Percentiles rank a stretch among this genome's conserved stretches.
Conservation (phyloP, 2,113 vertebrate species). For the Lophius piscatorius region DNA sequence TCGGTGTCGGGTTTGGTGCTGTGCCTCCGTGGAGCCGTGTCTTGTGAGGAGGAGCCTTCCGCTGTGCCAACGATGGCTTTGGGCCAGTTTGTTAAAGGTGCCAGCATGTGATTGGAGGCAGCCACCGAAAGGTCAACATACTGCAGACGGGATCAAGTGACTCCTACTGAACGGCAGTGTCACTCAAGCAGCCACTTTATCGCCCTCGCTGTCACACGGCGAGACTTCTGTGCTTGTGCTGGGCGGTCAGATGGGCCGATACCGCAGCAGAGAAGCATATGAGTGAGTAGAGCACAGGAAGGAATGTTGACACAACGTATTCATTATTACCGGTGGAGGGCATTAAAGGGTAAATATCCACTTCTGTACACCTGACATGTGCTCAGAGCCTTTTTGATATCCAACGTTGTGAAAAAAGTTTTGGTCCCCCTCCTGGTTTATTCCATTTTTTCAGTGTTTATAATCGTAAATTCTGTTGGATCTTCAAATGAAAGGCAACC, state of each 20-base stretch:
- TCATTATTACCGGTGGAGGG: neutral
- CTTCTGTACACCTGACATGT: too few species aligned
- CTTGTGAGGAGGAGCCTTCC: conserved; percentile 29
- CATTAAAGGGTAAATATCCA: neutral
- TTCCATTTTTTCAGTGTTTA: too few species aligned
- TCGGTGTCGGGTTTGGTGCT: conserved; percentile 36
- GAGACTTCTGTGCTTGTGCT: conserved; percentile 6
- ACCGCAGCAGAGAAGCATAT: neutral
- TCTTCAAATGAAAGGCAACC: too few species aligned
- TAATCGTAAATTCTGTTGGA: too few species aligned
- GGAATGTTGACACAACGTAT: neutral
- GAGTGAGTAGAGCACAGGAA: neutral
- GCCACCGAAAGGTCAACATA: conserved; percentile 76
- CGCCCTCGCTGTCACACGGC: conserved; percentile 8
- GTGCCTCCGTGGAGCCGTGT: conserved; percentile 19
- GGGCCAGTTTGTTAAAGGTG: conserved; percentile 54
- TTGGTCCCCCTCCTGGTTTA: too few species aligned
- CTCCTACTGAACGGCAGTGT: conserved; percentile 51
- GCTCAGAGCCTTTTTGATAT: too few species aligned
- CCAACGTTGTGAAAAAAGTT: too few species aligned
- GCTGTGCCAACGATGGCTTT: conserved; percentile 50
- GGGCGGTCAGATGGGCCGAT: neutral
- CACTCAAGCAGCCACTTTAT: conserved; percentile 47
- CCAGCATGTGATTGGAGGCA: conserved; percentile 59
- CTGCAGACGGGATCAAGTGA: conserved; percentile 70